phyloP scores from a whole-genome alignment of 1,140 invertebrate genomes.

The Drosophila kikkawai region DNA sequence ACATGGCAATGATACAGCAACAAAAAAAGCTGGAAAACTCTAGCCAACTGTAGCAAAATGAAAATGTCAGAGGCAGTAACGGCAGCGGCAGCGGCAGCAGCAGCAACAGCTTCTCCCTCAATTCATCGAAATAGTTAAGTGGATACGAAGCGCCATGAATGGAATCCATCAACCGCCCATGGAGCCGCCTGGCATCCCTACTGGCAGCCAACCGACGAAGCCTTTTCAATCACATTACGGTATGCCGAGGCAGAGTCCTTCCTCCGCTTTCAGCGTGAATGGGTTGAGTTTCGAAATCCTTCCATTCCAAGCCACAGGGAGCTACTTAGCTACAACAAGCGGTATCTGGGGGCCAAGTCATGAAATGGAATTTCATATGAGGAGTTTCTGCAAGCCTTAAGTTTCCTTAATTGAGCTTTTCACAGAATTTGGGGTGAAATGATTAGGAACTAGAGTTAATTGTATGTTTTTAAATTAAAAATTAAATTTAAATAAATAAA shows the following conservation, averaged over 20 bases:
- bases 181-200: constrained; percentile 59
- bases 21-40: constrained; percentile 53
- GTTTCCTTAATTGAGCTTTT: background rate
- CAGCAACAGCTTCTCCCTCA: constrained; percentile 10
- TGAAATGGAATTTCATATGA: constrained; percentile 10
- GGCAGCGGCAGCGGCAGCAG: constrained; percentile 13
- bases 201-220: constrained; percentile 41
- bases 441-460: background rate
- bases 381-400: background rate
- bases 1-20: constrained; percentile 63
- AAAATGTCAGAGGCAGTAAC: constrained; percentile 63
- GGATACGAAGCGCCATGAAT: constrained; percentile 54
- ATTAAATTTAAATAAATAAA: background rate
- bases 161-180: constrained; percentile 77
- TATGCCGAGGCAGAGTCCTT: constrained; percentile 26
- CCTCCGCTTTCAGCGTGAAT: constrained; percentile 13
- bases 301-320: constrained; percentile 12
- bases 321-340: constrained; percentile 25
- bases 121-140: constrained; percentile 59
- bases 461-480: background rate
- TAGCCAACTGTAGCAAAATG: constrained; percentile 68
- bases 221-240: constrained; percentile 66
- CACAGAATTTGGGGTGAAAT: background rate
- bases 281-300: constrained; percentile 9
- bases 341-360: background rate